phyloP scores from a whole-genome alignment of 2,113 vertebrate genomes.

The Grallaria varia region DNA sequence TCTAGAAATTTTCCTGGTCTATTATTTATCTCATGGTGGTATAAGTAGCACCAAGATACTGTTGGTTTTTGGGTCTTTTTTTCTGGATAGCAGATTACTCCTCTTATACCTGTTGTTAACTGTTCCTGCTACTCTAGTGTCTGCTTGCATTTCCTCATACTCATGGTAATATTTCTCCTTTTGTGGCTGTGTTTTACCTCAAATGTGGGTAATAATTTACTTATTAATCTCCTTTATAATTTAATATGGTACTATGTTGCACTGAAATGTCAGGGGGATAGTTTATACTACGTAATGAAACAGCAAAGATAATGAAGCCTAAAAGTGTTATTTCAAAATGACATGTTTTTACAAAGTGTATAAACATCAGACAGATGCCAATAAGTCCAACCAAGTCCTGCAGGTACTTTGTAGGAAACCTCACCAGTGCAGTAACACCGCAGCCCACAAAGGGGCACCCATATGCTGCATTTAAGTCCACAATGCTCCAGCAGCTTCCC shows the following conservation, averaged over 20 bases:
- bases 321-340: conserved; percentile 12
- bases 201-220: conserved; percentile 8
- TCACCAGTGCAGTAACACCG: conserved; percentile 15
- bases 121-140: background rate
- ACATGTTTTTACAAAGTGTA: background rate
- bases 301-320: background rate
- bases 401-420: background rate
- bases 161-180: background rate
- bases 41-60: background rate
- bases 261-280: background rate
- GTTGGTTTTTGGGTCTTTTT: background rate
- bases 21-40: background rate
- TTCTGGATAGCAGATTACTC: background rate
- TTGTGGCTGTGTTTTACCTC: background rate
- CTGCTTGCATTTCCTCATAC: background rate
- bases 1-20: background rate
- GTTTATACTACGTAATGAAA: background rate
- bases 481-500: background rate
- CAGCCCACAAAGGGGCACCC: conserved; percentile 49
- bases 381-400: conserved; percentile 29
- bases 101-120: background rate
- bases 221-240: conserved; percentile 1
- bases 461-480: background rate
- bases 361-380: conserved; percentile 20
- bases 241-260: background rate